A percentile compares a stretch with the other conserved stretches of the same genome.
Conservation (phyloP, 1,140 invertebrate species). For the Archivesica marissinica region DNA sequence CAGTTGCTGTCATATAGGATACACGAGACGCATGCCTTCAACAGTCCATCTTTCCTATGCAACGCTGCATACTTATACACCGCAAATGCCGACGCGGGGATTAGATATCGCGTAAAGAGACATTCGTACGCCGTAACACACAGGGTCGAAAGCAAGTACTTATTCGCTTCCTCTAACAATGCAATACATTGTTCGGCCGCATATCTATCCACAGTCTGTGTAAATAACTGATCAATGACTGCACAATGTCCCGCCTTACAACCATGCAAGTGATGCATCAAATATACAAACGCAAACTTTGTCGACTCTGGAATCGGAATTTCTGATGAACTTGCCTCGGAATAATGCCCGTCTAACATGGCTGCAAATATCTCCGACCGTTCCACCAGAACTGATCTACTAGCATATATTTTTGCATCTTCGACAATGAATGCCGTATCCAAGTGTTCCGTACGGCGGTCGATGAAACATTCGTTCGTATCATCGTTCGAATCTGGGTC, state of each 20-base stretch:
- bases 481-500: too few species aligned
- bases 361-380: constrained; percentile 72
- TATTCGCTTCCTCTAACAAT: constrained; percentile 27
- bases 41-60: constrained; percentile 2
- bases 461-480: too few species aligned
- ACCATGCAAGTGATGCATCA: constrained; percentile 71
- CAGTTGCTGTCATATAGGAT: constrained; percentile 19
- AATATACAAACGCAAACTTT: constrained; percentile 59
- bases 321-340: constrained; percentile 67
- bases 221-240: constrained; percentile 22
- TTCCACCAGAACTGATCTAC: constrained; percentile 52
- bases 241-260: constrained; percentile 57
- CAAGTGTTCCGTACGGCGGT: too few species aligned
- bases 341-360: constrained; percentile 74
- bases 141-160: constrained; percentile 30
- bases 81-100: not conserved
- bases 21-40: constrained; percentile 14
- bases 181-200: constrained; percentile 2
- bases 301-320: constrained; percentile 63
- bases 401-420: constrained; percentile 56
- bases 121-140: not conserved
- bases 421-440: constrained; percentile 48
- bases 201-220: not conserved
- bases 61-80: constrained; percentile 31
- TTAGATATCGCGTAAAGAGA: constrained; percentile 9